phyloP scores from a whole-genome alignment of 1,140 invertebrate species.

The Babylonia areolata region DNA sequence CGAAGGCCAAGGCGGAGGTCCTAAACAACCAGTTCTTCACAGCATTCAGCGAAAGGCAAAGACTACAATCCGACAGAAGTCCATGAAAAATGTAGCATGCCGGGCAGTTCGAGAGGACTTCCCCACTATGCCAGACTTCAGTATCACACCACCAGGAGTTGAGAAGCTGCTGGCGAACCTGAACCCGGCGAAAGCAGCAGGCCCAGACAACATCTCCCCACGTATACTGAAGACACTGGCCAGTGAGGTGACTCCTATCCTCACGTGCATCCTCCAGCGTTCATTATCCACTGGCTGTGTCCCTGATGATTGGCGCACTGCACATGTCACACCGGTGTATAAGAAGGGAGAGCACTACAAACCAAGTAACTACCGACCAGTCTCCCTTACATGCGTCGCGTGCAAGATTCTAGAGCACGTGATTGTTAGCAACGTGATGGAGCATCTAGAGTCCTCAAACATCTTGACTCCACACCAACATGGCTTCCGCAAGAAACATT shows the following conservation, averaged over 20 bases:
- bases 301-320: no score
- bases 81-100: conserved; percentile 2
- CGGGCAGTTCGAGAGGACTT: neutral
- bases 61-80: neutral
- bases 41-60: neutral
- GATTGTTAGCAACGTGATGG: conserved; percentile 13
- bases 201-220: conserved; percentile 40
- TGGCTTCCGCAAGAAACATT: conserved; percentile 14
- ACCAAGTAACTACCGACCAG: no score
- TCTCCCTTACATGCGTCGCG: no score
- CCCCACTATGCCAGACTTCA: conserved; percentile 31
- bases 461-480: conserved; percentile 17
- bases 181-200: conserved; percentile 37
- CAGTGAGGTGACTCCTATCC: conserved; percentile 26
- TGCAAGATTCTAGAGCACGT: no score
- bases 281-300: conserved; percentile 34
- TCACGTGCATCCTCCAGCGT: conserved; percentile 38
- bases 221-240: conserved; percentile 39
- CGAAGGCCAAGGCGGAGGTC: neutral
- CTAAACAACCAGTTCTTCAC: conserved; percentile 23
- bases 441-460: neutral
- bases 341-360: no score
- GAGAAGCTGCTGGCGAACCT: conserved; percentile 27
- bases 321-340: no score
- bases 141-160: conserved; percentile 24